Evolutionary conservation across 2,113 vertebrate species (phyloP).

Genomic region (Nansenia antarctica): DNA sequence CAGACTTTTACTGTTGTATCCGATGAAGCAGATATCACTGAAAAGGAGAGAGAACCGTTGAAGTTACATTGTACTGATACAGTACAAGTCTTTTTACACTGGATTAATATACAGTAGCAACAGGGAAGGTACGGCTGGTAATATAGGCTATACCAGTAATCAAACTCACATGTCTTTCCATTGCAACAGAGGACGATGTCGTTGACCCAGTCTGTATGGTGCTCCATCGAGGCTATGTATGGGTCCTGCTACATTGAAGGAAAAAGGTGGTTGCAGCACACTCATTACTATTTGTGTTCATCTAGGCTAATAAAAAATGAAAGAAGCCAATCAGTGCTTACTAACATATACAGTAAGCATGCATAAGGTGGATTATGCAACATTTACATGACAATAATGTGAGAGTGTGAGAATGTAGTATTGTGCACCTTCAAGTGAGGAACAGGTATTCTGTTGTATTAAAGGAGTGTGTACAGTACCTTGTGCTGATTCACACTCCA

Average conservation of each 20-base stretch:
- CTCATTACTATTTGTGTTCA: too few relatives aligned
- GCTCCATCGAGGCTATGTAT: constrained; percentile 98
- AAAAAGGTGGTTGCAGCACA: too few relatives aligned
- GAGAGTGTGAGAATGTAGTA: neutral
- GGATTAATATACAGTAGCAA: neutral
- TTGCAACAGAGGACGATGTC: constrained; percentile 98
- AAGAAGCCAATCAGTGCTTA: too few relatives aligned
- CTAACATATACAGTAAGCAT: too few relatives aligned
- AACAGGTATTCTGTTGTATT: neutral
- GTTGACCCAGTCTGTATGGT: constrained; percentile 99
- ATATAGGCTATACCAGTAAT: neutral
- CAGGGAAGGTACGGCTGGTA: neutral
- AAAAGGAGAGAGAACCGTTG: neutral
- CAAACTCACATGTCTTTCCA: constrained; percentile 92
- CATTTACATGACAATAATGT: neutral
- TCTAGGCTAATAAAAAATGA: too few relatives aligned
- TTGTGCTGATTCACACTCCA: constrained; percentile 99
- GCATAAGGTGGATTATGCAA: too few relatives aligned
- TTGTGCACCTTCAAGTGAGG: neutral
- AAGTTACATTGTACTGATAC: neutral
- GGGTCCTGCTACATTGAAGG: constrained; percentile 87
- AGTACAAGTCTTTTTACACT: too few relatives aligned
- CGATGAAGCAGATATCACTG: constrained; percentile 98
- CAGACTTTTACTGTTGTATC: constrained; percentile 99
- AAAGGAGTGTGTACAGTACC: constrained; percentile 65